Evolutionary conservation across 2,113 vertebrate genomes (phyloP), one percentile per base, ranked within the genome.

Genomic region (Scartelaos histophorus): DNA sequence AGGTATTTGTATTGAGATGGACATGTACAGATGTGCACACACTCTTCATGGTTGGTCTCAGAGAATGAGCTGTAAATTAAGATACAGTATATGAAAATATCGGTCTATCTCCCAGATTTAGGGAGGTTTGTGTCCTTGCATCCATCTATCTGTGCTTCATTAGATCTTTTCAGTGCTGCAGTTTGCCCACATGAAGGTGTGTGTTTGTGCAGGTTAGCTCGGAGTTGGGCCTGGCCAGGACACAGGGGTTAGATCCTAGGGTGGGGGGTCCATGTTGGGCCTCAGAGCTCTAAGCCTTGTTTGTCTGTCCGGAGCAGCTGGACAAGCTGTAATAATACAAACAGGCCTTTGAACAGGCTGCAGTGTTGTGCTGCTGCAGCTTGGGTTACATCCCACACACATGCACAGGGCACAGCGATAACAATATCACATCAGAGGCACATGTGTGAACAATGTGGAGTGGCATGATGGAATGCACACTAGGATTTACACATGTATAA

Each of bases 301-400:
- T 94, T 93, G 91, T 93, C 92, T 89, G 89, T 92, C 85, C 87
- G 21, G 85, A 90, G 89, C 93, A 94, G 93, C 92, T 92, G 93
- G 89, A 78, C 91, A 93, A 94, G 92, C 93, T 94, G 92, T 87
- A 92, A 93, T 91, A 94, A 94, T 91, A 94, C 90, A 93, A 93
- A 93, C 83, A 91, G 83, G 79, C 90, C 91, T 94, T 93, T 92
- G 91, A 93, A 94, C 90, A 91, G 82, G 85, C 84, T 83, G 79
- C 87, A 87, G 87, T 91, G 90, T 92, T 91, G 88, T 91, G 89
- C 82, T 25, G 91, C 77, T 73, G 62, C 54, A 61, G 85, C 83
- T 92, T 87, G 17, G 71, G 91, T 93, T 93, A 89, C 91, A 80
- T 85, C 85, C 81, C 88, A 75, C 85, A 84, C 81, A 74, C 75